Percentiles rank a stretch among this genome's conserved stretches.
Conservation (phyloP, 1,140 invertebrate species). For the Papilio polyxenes region DNA sequence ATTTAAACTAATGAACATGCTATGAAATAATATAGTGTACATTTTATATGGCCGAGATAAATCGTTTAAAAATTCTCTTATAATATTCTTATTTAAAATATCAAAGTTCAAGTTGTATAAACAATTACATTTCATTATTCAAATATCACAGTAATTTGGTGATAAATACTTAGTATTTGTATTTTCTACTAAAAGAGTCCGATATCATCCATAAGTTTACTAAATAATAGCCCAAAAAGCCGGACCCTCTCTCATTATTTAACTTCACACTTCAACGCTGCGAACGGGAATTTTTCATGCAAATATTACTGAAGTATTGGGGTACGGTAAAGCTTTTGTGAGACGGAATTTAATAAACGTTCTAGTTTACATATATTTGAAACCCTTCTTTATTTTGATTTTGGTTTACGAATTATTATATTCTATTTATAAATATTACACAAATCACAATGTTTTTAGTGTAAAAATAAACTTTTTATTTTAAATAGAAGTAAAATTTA, state of each 20-base stretch:
- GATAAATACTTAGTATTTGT: not conserved
- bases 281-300: constrained; percentile 44
- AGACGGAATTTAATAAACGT: constrained; percentile 32
- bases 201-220: not conserved
- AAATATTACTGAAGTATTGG: constrained; percentile 41
- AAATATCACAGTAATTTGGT: not conserved
- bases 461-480: too few relatives aligned
- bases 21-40: not conserved
- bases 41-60: not conserved
- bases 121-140: not conserved
- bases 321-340: constrained; percentile 20
- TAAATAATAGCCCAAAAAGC: constrained; percentile 41
- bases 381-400: constrained; percentile 15
- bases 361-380: constrained; percentile 27
- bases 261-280: constrained; percentile 42
- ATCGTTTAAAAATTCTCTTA: too few relatives aligned
- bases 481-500: too few relatives aligned
- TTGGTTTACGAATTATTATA: not conserved
- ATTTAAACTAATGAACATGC: not conserved
- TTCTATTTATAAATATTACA: not conserved
- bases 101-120: not conserved
- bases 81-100: too few relatives aligned
- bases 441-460: too few relatives aligned
- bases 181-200: not conserved
- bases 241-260: constrained; percentile 44